Evolutionary conservation across 2,888 invertebrate species (phyloP), one percentile per base, ranked within the genome.

Genomic region (Rhabditoides inermis): DNA sequence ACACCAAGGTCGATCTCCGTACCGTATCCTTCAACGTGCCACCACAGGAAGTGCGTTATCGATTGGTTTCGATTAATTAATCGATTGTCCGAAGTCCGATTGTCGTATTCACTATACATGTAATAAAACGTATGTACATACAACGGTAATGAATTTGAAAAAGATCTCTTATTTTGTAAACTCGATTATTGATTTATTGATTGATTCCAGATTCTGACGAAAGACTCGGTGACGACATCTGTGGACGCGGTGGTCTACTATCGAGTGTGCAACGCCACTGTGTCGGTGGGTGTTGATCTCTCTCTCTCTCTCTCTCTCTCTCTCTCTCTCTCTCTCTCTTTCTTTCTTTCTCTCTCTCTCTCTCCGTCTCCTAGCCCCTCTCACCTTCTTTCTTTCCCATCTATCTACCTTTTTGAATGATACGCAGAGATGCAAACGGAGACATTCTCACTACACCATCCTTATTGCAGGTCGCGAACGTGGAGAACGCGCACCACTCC

Each of bases 21-120:
- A 92, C 92, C 2, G 86, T 91, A 0, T 90, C 91, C 1, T 94
- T 92, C 78, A 92, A 92, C 75, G 88, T 94, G 41, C 92, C 94
- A 46, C 92, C 94, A 0, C 94, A 94, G 82, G 94, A 94, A 84
- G 91, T 90, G 82, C 79, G 71, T 3, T 12, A 1, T 15, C 30
- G n/a, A 1, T 25, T n/a, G n/a, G 1, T 27, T 27, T 18, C 15
- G n/a, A n/a, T 3, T 42, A 2, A 2, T 15, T 3, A 40, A 2
- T 15, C 40, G 15, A 3, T 25, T 2, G 2, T 2, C 10, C 23
- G 6, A 25, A 20, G 1, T 25, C 23, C 15, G 10, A 26, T n/a
- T 1, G 2, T 25, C 25, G 40, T 5, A 40, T 22, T 40, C 40
- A 3, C 40, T 6, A 39, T 18, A 10, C 32, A 32, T 32, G 32